Base-by-base conservation (phyloP, 2,797 vertebrate genomes). In the Bradypodion ventrale region DNA sequence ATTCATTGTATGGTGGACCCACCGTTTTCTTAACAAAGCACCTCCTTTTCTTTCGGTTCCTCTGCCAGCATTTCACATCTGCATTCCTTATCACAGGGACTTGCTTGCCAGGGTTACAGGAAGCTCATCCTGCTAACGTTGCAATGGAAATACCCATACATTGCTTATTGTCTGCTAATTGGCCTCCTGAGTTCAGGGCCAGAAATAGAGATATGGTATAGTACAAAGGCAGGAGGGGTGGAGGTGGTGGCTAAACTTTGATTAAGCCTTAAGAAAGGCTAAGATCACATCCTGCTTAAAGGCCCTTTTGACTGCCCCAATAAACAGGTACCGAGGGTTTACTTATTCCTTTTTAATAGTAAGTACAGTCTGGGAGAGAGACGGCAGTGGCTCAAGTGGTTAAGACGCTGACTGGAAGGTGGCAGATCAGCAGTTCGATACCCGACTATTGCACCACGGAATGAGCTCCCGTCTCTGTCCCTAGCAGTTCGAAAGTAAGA, bases 91-190 rank as follows among this genome's bases (percentile, higher is more conserved):
- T 56, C 32, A 15, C 1, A n/a, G 16, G 46, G 60, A 21, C n/a
- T 52, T 8, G 32, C 8, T 25, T 75, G 70, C 62, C 75, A 80
- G 66, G 29, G 16, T 37, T 5, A 13, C 23, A 35, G 72, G 60
- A 65, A 40, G 60, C 52, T 63, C 35, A 83, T 37, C 70, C 32
- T 75, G 60, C 81, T 44, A 40, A 32, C 60, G 40, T 40, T n/a
- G 81, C 32, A 40, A 40, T 65, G 81, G 81, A 75, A 83, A 75
- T 52, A n/a, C 21, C 56, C 46, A 52, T 49, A 37, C 72, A 73
- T 80, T 56, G 25, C 52, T 59, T 80, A 37, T 83, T 37, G 35
- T 69, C 78, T 84, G 29, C 73, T 60, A 21, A 80, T 6, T 85
- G 66, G 86, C 75, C 46, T 52, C 1, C 1, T 0, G 0, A 73